Evolutionary conservation across 2,888 invertebrate genomes (phyloP), one percentile per base, ranked within the genome.

Genomic region (Rotaria sp.): DNA sequence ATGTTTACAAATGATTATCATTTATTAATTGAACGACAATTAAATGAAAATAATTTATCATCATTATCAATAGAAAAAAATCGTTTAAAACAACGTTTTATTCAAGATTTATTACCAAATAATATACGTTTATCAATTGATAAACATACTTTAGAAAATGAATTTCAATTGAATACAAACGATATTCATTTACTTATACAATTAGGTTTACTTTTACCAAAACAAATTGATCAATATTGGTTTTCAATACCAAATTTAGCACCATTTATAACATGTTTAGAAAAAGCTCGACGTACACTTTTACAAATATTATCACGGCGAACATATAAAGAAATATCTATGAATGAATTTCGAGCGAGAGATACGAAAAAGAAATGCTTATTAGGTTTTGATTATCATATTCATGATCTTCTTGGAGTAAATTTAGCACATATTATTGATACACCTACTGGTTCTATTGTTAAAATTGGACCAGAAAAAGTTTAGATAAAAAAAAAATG

Each of bases 351-450:
- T n/a, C 41, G 45, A 45, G 26, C n/a, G 15, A 8, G 80, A n/a
- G 80, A 80, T 80, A 26, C 38, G n/a, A 80, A 80, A 45, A 80
- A 5, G 1, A 26, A 45, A n/a, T 80, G 80, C n/a, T 45, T 80
- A 80, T 80, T 80, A n/a, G 80, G 80, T 3, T 80, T 80, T 45
- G 80, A 80, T 45, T 80, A 80, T 80, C 80, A 80, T 45, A 45
- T 80, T 13, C 24, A 45, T 45, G 80, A 80, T 15, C 4, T 80
- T 5, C 45, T 80, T 45, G 80, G 80, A 26, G 24, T 45, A n/a
- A 45, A 80, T 80, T 45, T 80, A 13, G 80, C 80, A 80, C 41
- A 41, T 80, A 13, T 80, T 26, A 80, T 80, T n/a, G 45, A 80
- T 26, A 18, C 80, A 80, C 80, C 80, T 4, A 80, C 80, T 1